These are phyloP conservation scores for Dicrurus megarhynchus DNA, from an alignment of 2,113 vertebrate species.

Conservation along the genomic window DNA sequence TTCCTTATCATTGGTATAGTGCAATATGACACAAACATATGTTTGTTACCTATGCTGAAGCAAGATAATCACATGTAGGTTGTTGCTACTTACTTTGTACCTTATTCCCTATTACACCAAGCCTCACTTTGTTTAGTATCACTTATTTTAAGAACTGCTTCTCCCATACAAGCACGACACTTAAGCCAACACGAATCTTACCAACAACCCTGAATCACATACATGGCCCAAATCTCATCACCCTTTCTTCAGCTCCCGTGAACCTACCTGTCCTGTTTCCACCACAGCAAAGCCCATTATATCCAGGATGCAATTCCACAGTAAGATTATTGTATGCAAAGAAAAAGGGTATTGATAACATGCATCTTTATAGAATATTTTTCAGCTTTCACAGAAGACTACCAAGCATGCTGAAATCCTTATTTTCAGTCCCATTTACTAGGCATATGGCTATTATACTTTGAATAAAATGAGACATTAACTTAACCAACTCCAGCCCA, in stretches of 20 bases:
- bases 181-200: background rate
- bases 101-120: background rate
- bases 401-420: background rate
- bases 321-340: background rate
- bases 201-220: background rate
- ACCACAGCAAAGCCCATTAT: background rate
- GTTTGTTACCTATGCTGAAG: background rate
- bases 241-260: background rate
- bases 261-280: background rate
- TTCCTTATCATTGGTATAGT: background rate
- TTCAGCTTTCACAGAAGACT: background rate
- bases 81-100: background rate
- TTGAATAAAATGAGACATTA: background rate
- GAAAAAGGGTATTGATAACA: background rate
- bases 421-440: background rate
- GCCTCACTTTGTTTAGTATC: background rate
- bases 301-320: background rate
- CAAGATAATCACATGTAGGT: background rate
- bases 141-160: background rate
- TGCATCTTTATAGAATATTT: background rate
- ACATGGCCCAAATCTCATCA: background rate
- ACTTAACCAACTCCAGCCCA: background rate
- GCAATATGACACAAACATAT: background rate
- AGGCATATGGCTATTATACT: background rate
- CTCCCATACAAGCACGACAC: background rate